Base-by-base conservation (phyloP, 2,797 vertebrate genomes). In the Leuciscus waleckii region DNA sequence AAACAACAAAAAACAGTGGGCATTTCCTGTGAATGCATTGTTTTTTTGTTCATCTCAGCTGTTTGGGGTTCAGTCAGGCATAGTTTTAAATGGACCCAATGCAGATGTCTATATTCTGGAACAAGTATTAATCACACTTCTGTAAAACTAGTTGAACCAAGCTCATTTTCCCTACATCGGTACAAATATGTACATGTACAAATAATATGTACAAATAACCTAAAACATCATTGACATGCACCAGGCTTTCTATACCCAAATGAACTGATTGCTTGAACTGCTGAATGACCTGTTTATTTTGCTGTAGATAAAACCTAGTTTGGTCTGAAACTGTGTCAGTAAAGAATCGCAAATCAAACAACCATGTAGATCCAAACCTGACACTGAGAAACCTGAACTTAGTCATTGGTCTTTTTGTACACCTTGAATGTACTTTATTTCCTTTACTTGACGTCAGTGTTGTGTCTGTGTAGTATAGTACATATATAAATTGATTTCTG, bases 381-480 rank as follows among this genome's bases (percentile, higher is more conserved):
- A 80, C 77, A 85, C 63, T 51, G 37, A 79, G 51, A 86, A 74
- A 16, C 46, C 14, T 49, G 46, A 82, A 56, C 61, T 69, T 35
- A 17, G 16, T 83, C 61, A 63, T 54, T 7, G 19, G 37, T 78
- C 37, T 69, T 75, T 75, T 84, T 84, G 39, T 85, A 74, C 69
- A 80, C 56, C 81, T 65, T 78, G 82, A 86, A 77, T 74, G 81
- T 84, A 83, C 51, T 17, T 76, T 43, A 65, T 35, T 67, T 84
- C 86, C 78, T 75, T 83, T 86, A 88, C 39, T 82, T 83, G 54
- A 70, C 49, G 75, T 84, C 67, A 84, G 84, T 85, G 41, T 85
- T 80, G 84, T 85, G 56, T 85, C 41, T 51, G 51, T 85, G 32
- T 79, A 9, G 76, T 82, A 63, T 71, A 79, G 10, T 32, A 46